Percentiles rank a stretch among this genome's conserved stretches.
phyloP scores from a whole-genome alignment of 2,888 invertebrate species.

The Timandra comae region DNA sequence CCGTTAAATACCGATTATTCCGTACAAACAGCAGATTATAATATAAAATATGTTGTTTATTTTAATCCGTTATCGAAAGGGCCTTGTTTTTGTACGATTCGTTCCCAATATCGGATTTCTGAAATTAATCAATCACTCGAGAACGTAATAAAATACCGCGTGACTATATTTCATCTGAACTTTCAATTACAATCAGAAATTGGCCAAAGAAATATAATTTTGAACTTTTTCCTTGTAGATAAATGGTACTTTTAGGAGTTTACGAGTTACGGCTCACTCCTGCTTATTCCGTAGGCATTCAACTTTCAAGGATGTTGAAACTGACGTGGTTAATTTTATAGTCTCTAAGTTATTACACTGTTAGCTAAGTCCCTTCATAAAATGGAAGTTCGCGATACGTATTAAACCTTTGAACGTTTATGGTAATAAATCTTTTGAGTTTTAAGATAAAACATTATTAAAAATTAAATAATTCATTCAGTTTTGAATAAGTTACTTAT shows the following conservation, averaged over 20 bases:
- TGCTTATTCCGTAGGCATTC: conserved; percentile 22
- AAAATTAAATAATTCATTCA: no score
- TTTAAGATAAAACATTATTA: no score
- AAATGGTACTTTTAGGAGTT: conserved; percentile 42
- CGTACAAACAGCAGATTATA: no score
- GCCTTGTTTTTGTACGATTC: no score
- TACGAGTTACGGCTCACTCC: conserved; percentile 29
- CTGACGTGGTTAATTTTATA: conserved; percentile 13
- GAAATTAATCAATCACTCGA: conserved; percentile 6
- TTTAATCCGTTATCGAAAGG: no score
- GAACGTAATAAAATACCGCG: conserved; percentile 8
- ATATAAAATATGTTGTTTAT: no score
- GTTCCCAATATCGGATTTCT: conserved; percentile 5
- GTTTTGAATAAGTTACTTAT: no score
- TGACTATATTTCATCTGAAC: conserved; percentile 27
- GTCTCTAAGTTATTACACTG: conserved; percentile 7
- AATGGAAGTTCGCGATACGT: no score
- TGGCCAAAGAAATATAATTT: conserved; percentile 39
- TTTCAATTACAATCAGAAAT: conserved; percentile 41
- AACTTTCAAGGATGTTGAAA: conserved; percentile 28
- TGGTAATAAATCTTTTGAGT: no score
- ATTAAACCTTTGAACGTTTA: no score
- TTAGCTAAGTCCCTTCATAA: no score
- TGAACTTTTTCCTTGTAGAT: conserved; percentile 34
- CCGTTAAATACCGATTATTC: no score